These are phyloP conservation scores for Lerema accius DNA, from an alignment of 1,140 invertebrate species.

Conservation along the genomic window DNA sequence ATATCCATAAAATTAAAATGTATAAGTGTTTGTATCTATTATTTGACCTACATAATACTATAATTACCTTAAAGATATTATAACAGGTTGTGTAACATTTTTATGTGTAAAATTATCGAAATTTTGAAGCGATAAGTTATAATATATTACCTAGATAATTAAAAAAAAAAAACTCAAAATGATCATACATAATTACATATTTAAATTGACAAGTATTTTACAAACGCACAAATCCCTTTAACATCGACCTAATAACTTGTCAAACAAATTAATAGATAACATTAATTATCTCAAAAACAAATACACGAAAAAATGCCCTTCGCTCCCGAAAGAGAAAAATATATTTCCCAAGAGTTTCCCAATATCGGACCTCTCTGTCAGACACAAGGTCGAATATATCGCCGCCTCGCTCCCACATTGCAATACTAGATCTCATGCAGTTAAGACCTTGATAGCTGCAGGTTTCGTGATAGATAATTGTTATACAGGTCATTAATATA, in stretches of 20 bases:
- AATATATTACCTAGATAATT: too few species aligned
- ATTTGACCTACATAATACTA: too few species aligned
- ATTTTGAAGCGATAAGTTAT: too few species aligned
- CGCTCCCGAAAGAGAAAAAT: conserved; percentile 77
- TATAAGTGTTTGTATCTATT: too few species aligned
- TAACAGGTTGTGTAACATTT: too few species aligned
- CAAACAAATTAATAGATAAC: conserved; percentile 60
- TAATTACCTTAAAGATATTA: too few species aligned
- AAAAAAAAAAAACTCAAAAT: too few species aligned
- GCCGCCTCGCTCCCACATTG: conserved; percentile 72
- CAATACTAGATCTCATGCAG: conserved; percentile 79
- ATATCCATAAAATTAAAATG: too few species aligned
- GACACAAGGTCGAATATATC: conserved; percentile 63
- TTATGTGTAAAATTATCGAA: too few species aligned
- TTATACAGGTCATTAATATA: conserved; percentile 74
- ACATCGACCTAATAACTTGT: conserved; percentile 56
- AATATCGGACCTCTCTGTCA: conserved; percentile 66
- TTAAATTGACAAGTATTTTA: too few species aligned
- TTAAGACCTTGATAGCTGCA: conserved; percentile 78
- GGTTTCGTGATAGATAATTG: conserved; percentile 81
- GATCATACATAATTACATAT: too few species aligned
- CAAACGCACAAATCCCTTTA: conserved; percentile 17
- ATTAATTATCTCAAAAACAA: conserved; percentile 62
- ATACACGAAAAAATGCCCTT: conserved; percentile 76
- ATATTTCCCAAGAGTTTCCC: conserved; percentile 80